These are phyloP conservation scores for Limonius californicus DNA, from an alignment of 1,140 invertebrate species.

Conservation along the genomic window DNA sequence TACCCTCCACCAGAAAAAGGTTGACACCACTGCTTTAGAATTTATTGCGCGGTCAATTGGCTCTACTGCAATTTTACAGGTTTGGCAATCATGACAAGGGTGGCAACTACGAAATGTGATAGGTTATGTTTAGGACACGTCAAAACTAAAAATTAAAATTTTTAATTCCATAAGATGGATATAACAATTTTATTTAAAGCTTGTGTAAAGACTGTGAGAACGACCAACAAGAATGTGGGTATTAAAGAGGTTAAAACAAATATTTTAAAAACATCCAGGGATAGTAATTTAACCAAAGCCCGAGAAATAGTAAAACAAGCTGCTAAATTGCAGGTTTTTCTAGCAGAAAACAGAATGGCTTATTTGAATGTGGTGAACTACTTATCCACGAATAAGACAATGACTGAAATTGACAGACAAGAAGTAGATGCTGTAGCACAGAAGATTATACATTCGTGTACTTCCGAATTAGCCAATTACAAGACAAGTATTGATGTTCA, in stretches of 20 bases:
- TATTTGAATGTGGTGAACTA: slow-evolving; percentile 82
- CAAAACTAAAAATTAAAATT: neutral
- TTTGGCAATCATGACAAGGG: no score
- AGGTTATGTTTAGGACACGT: neutral
- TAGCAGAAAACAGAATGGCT: slow-evolving; percentile 77
- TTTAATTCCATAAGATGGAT: slow-evolving; percentile 51
- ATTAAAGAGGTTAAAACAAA: slow-evolving; percentile 52
- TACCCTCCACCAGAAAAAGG: no score
- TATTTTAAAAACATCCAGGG: slow-evolving; percentile 50
- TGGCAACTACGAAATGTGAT: neutral
- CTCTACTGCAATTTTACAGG: no score
- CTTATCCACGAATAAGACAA: slow-evolving; percentile 59
- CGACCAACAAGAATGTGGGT: slow-evolving; percentile 69
- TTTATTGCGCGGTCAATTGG: neutral
- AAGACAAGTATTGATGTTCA: slow-evolving; percentile 55
- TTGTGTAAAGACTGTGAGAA: slow-evolving; percentile 75
- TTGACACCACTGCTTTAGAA: no score
- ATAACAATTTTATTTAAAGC: slow-evolving; percentile 76
- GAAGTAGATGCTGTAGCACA: slow-evolving; percentile 82
- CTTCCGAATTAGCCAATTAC: slow-evolving; percentile 69
- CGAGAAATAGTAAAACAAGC: slow-evolving; percentile 79
- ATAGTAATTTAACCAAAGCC: slow-evolving; percentile 65
- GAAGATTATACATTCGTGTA: slow-evolving; percentile 78
- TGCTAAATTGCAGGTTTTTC: slow-evolving; percentile 71
- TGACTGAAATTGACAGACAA: slow-evolving; percentile 77